Conservation (phyloP, 2,888 invertebrate genomes). For the Epinotia nisella region DNA sequence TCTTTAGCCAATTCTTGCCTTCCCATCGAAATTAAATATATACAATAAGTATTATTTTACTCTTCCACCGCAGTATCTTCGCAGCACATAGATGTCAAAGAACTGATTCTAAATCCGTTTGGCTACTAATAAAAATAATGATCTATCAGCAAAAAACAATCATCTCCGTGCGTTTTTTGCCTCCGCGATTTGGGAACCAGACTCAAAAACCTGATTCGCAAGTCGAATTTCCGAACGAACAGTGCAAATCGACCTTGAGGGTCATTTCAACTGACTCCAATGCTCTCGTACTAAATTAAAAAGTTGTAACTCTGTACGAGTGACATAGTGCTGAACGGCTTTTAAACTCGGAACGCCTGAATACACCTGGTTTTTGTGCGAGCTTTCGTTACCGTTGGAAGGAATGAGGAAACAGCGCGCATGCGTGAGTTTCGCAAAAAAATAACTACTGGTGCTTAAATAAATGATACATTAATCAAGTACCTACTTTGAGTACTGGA, state of each 20-base stretch:
- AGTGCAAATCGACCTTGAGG: constrained; percentile 39
- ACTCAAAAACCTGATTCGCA: constrained; percentile 36
- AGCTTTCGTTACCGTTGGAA: constrained; percentile 40
- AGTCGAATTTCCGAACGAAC: constrained; percentile 27
- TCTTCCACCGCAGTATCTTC: neutral
- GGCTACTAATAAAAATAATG: neutral
- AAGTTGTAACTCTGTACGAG: neutral
- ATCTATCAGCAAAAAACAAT: constrained; percentile 12
- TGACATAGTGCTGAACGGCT: neutral
- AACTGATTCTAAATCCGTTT: no score
- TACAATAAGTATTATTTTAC: neutral
- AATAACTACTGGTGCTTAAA: constrained; percentile 26
- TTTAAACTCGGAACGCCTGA: neutral
- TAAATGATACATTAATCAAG: constrained; percentile 29
- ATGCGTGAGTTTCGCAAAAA: constrained; percentile 30
- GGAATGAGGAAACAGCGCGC: constrained; percentile 41
- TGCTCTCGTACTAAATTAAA: neutral
- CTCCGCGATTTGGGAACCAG: constrained; percentile 35
- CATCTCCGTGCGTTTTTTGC: constrained; percentile 29
- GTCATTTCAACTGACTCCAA: constrained; percentile 34
- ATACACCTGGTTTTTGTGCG: constrained; percentile 16
- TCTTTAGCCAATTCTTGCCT: neutral
- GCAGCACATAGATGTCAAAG: constrained; percentile 1
- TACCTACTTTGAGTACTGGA: neutral
- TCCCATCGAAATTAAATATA: neutral